Evolutionary conservation across 2,888 invertebrate genomes (phyloP).

Genomic region (Eupithecia subfuscata): DNA sequence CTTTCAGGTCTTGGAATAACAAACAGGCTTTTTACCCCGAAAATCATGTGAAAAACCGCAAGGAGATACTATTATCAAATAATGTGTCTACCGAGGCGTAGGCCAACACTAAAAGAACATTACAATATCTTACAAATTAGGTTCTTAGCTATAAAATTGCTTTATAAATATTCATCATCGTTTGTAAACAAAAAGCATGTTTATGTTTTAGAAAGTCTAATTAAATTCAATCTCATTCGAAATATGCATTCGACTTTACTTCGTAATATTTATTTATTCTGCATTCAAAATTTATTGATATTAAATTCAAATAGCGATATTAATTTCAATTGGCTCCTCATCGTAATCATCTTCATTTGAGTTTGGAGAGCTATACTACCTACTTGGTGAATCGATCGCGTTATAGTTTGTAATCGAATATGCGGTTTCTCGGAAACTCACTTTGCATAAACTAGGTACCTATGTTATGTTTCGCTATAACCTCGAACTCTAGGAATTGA

Average conservation of each 20-base stretch:
- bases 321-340: background rate
- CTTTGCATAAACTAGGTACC: constrained; percentile 38
- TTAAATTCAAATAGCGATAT: background rate
- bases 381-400: constrained; percentile 41
- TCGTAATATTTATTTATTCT: background rate
- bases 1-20: too few species aligned
- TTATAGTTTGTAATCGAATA: constrained; percentile 41
- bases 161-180: background rate
- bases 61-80: too few species aligned
- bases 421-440: constrained; percentile 40
- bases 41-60: too few species aligned
- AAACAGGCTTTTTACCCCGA: too few species aligned
- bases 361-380: constrained; percentile 37
- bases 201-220: background rate
- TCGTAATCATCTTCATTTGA: background rate
- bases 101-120: too few species aligned
- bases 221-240: background rate
- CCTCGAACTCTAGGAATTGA: constrained; percentile 12
- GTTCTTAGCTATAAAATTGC: background rate
- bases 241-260: background rate
- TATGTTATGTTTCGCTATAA: constrained; percentile 21
- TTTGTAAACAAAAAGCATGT: background rate
- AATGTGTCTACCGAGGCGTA: too few species aligned
- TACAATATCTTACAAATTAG: background rate
- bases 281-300: background rate